These are phyloP conservation scores for Labroides dimidiatus DNA, from an alignment of 2,797 vertebrate genomes.

Conservation along the genomic window DNA sequence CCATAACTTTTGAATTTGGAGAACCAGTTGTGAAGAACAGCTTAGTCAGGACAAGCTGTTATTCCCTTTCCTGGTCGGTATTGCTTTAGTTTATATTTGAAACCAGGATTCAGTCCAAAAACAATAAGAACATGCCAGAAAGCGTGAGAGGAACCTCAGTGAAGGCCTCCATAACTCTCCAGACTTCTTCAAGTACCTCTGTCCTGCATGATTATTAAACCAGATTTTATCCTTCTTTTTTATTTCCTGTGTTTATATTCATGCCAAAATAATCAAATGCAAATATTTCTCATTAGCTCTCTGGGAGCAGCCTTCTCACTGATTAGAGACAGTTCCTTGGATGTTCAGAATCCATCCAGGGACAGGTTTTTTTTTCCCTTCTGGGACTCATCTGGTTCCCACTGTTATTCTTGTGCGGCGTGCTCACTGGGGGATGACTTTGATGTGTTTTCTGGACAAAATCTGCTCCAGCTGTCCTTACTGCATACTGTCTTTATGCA, in stretches of 20 bases:
- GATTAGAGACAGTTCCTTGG: constrained; percentile 81
- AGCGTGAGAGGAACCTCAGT: constrained; percentile 35
- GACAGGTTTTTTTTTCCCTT: constrained; percentile 65
- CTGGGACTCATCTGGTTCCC: constrained; percentile 79
- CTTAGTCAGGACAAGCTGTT: constrained; percentile 58
- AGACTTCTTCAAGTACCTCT: constrained; percentile 30
- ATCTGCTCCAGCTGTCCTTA: constrained; percentile 66
- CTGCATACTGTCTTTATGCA: constrained; percentile 41
- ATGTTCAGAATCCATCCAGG: constrained; percentile 73
- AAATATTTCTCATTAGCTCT: constrained; percentile 75
- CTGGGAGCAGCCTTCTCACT: constrained; percentile 74
- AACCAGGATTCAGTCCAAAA: constrained; percentile 49
- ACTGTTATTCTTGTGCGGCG: constrained; percentile 78
- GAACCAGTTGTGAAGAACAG: constrained; percentile 45
- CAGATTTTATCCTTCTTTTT: constrained; percentile 27
- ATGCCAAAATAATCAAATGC: constrained; percentile 78
- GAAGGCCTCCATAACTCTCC: constrained; percentile 36
- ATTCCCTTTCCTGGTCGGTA: constrained; percentile 44
- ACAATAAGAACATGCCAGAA: constrained; percentile 49
- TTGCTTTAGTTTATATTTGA: constrained; percentile 48
- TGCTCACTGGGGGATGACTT: constrained; percentile 64
- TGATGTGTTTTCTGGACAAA: constrained; percentile 61
- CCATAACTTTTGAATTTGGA: constrained; percentile 58
- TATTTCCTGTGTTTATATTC: constrained; percentile 52
- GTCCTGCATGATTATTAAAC: constrained; percentile 36